Evolutionary conservation across 2,797 vertebrate species (phyloP).

Genomic region (Erethizon dorsatum): DNA sequence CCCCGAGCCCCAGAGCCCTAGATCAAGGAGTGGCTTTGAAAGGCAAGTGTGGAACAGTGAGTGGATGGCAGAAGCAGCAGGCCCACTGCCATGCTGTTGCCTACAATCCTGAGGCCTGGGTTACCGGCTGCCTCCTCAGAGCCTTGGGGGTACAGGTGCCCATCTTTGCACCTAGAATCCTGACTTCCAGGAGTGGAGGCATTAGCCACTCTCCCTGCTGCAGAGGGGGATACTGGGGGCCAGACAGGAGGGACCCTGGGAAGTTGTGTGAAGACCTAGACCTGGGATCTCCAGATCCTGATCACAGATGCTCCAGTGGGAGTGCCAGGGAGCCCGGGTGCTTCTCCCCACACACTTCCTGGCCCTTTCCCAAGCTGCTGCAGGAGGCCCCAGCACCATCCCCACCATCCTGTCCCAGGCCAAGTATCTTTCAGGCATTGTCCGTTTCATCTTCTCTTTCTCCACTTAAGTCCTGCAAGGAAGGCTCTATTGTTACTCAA

Average conservation of each 20-base stretch:
- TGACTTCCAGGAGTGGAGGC: not conserved
- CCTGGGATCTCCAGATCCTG: not conserved
- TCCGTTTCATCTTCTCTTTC: not conserved
- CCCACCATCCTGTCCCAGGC: rapidly evolving
- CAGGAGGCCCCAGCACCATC: not conserved
- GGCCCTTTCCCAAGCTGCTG: rapidly evolving
- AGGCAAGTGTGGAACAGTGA: not conserved
- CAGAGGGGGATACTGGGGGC: not conserved
- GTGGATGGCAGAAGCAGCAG: not conserved
- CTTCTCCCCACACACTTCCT: not conserved
- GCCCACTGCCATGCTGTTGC: rapidly evolving
- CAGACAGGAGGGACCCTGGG: not conserved
- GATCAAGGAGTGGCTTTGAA: not conserved
- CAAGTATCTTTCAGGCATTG: not conserved
- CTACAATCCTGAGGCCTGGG: not conserved
- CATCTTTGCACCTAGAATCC: not conserved
- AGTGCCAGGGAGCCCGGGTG: not conserved
- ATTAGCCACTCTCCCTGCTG: too few relatives aligned
- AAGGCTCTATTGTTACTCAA: not conserved
- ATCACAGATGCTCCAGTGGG: not conserved
- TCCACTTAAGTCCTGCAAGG: not conserved
- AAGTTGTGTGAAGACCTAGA: not conserved
- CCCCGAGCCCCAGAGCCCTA: not conserved
- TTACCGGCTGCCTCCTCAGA: not conserved
- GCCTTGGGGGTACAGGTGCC: not conserved